A percentile compares a stretch with the other conserved stretches of the same genome.
Conservation (phyloP, 1,140 invertebrate genomes). For the Sycophila sp. region DNA sequence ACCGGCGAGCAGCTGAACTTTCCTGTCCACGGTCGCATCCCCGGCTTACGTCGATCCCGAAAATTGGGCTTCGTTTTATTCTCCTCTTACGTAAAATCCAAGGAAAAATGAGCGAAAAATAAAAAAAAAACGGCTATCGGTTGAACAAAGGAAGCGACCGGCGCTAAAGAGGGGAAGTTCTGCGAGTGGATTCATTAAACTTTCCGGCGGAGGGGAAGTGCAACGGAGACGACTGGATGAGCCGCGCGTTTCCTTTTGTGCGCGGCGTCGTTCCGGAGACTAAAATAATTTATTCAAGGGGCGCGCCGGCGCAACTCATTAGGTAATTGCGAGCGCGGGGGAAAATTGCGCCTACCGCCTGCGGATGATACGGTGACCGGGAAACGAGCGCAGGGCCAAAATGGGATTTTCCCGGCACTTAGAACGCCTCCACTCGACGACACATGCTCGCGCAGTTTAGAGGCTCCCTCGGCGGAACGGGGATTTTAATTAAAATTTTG, state of each 20-base stretch:
- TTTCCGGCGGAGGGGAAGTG: not conserved
- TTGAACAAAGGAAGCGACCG: too few species aligned
- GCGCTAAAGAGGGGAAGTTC: not conserved
- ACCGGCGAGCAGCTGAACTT: not conserved
- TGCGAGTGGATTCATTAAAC: not conserved
- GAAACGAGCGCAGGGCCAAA: too few species aligned
- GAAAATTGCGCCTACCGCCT: not conserved
- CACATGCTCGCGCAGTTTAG: too few species aligned
- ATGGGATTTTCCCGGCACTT: too few species aligned
- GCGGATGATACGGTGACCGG: too few species aligned
- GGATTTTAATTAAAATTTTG: too few species aligned
- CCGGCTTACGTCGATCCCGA: not conserved
- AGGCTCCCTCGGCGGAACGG: too few species aligned
- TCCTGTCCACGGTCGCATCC: not conserved
- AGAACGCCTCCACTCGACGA: too few species aligned
- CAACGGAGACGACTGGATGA: not conserved
- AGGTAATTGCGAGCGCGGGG: conserved; percentile 13
- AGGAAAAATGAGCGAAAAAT: too few species aligned
- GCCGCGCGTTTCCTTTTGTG: not conserved
- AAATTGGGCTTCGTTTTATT: not conserved
- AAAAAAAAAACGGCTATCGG: too few species aligned
- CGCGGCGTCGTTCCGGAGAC: too few species aligned
- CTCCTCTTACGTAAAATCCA: too few species aligned
- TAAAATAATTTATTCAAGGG: conserved; percentile 8
- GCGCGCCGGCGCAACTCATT: conserved; percentile 3